Percentiles rank a stretch among this genome's conserved stretches.
Conservation (phyloP, 2,797 vertebrate genomes). For the Characodon lateralis region DNA sequence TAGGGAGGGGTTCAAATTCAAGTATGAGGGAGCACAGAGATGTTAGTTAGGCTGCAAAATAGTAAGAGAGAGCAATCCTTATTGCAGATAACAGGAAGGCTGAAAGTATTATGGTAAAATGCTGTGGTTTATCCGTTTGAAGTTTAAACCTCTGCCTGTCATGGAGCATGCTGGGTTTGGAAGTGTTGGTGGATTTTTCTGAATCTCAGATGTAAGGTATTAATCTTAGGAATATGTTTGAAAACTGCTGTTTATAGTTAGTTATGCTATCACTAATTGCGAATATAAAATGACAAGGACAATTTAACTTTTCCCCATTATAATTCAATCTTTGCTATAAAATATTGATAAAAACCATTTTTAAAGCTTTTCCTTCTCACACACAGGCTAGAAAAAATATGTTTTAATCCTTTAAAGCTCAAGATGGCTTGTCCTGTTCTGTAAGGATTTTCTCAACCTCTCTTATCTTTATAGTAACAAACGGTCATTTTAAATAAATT, state of each 20-base stretch:
- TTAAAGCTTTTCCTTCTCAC: no score
- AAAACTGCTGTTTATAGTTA: background rate
- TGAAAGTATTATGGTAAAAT: background rate
- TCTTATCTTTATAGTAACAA: background rate
- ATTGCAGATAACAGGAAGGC: background rate
- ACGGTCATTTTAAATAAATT: background rate
- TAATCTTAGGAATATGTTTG: background rate
- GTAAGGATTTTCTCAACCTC: background rate
- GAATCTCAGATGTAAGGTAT: background rate
- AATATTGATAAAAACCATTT: background rate
- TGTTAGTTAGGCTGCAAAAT: background rate
- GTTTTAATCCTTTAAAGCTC: no score
- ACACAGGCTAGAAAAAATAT: no score
- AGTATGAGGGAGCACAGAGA: background rate
- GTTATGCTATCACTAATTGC: background rate
- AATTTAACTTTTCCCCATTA: background rate
- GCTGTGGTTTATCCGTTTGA: background rate
- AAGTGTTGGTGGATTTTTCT: background rate
- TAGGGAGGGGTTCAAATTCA: background rate
- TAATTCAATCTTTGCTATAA: background rate
- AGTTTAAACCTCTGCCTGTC: background rate
- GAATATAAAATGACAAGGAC: background rate
- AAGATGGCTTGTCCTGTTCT: background rate
- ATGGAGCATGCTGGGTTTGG: background rate
- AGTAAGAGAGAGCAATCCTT: background rate